Evolutionary conservation across 2,113 vertebrate species (phyloP).

Genomic region (Lipotes vexillifer): DNA sequence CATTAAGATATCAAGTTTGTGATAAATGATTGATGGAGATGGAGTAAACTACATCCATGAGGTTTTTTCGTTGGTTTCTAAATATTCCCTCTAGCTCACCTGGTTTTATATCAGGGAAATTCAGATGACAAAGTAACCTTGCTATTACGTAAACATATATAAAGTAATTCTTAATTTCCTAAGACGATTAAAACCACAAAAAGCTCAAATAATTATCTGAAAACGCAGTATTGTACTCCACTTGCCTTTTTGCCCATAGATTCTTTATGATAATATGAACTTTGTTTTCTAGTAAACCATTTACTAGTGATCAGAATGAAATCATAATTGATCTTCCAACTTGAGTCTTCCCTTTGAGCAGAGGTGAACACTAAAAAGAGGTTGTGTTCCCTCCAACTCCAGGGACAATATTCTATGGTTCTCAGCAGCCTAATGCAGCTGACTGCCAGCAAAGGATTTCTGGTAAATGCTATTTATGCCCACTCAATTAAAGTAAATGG

Average conservation of each 20-base stretch:
- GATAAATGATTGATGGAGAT: background rate
- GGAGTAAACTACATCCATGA: background rate
- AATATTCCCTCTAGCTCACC: background rate
- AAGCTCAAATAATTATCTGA: background rate
- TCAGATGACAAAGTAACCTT: background rate
- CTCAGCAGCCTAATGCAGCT: slow-evolving; percentile 16
- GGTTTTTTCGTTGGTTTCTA: background rate
- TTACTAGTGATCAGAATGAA: slow-evolving; percentile 40
- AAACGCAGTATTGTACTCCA: background rate
- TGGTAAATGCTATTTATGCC: slow-evolving; percentile 59
- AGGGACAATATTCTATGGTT: slow-evolving; percentile 24
- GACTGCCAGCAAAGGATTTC: slow-evolving; percentile 49
- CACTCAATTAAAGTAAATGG: slow-evolving; percentile 58
- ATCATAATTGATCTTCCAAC: slow-evolving; percentile 1
- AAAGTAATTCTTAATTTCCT: background rate
- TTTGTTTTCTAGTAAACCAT: slow-evolving; percentile 28
- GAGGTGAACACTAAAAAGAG: background rate
- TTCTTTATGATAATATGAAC: background rate
- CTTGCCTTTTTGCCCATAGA: background rate
- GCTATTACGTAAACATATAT: background rate
- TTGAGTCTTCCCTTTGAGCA: slow-evolving; percentile 14
- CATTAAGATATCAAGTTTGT: background rate
- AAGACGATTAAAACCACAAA: background rate
- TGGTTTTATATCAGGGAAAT: background rate
- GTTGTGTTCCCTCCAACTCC: background rate